These are phyloP conservation scores for Meloidogyne exigua DNA, from an alignment of 1,140 invertebrate genomes.

Conservation along the genomic window DNA sequence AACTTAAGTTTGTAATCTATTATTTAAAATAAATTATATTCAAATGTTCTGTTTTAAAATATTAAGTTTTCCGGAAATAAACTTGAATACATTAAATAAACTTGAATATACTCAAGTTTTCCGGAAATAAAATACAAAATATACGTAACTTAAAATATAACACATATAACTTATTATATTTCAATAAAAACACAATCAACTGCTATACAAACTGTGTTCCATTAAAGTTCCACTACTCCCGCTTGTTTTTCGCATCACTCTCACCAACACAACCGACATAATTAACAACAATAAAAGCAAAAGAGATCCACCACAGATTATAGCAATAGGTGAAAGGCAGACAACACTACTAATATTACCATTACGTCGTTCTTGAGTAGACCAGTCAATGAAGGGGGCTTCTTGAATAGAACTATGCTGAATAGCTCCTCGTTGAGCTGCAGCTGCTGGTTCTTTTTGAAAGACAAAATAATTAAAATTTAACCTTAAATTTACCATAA, in stretches of 20 bases:
- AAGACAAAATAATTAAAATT: too few relatives aligned
- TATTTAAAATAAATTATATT: too few relatives aligned
- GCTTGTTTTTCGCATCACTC: constrained; percentile 4
- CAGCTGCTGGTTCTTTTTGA: constrained; percentile 29
- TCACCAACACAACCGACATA: constrained; percentile 31
- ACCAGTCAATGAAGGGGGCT: constrained; percentile 22
- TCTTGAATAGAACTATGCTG: constrained; percentile 23
- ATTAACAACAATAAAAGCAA: constrained; percentile 25
- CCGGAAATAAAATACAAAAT: background rate
- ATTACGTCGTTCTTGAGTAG: background rate
- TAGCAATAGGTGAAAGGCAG: constrained; percentile 45
- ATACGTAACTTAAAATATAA: background rate
- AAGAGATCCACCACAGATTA: constrained; percentile 35
- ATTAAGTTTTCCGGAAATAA: too few relatives aligned
- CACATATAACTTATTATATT: background rate
- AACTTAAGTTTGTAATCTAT: too few relatives aligned
- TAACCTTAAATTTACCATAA: too few relatives aligned
- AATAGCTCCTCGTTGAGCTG: constrained; percentile 11
- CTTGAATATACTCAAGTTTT: background rate
- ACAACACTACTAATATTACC: background rate
- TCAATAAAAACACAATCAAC: background rate
- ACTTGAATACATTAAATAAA: too few relatives aligned
- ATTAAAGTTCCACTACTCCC: constrained; percentile 9
- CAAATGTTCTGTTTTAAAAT: background rate
- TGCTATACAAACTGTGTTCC: constrained; percentile 21